Evolutionary conservation across 2,113 vertebrate genomes (phyloP).

Genomic region (Leptocoma aspasia): DNA sequence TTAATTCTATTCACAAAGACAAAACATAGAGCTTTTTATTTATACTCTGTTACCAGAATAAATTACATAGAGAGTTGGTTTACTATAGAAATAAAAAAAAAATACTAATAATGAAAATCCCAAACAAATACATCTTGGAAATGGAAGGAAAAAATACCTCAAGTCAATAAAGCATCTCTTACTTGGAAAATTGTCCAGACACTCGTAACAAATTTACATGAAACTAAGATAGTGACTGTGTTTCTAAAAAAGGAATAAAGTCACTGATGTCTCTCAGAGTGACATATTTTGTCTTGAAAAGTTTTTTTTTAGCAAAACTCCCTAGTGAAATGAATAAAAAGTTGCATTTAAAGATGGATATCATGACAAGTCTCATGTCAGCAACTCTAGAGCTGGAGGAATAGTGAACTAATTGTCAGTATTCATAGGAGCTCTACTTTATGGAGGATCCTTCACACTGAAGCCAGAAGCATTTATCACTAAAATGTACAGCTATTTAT

Average conservation of each 20-base stretch:
- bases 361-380: background rate
- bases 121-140: background rate
- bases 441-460: background rate
- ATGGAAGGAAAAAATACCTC: background rate
- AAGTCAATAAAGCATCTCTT: background rate
- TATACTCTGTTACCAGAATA: background rate
- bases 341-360: background rate
- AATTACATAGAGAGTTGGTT: background rate
- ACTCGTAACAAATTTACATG: background rate
- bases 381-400: background rate
- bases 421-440: background rate
- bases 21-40: background rate
- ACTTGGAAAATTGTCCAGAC: background rate
- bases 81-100: background rate
- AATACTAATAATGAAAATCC: background rate
- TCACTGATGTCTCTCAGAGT: background rate
- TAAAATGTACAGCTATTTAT: background rate
- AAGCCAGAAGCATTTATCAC: background rate
- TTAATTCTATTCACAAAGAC: background rate
- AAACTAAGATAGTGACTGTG: background rate
- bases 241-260: background rate
- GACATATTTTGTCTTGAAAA: background rate
- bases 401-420: background rate
- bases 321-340: background rate
- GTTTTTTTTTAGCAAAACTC: background rate